Evolutionary conservation across 2,888 invertebrate species (phyloP).

Genomic region (Andrena trimmerana): DNA sequence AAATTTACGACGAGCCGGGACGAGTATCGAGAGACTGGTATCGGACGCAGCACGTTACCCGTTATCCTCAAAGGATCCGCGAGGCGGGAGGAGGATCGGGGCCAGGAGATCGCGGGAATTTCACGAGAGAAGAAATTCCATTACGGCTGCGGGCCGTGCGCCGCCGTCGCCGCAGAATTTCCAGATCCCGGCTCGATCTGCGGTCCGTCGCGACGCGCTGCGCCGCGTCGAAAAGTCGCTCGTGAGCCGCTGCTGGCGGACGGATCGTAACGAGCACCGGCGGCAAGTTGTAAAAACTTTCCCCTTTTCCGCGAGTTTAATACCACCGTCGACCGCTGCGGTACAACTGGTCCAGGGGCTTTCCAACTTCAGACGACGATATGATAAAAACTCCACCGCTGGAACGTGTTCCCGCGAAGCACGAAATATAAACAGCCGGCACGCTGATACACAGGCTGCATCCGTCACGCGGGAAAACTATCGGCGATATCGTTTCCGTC

Average conservation of each 20-base stretch:
- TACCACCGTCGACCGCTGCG: conserved; percentile 36
- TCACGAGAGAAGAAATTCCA: conserved; percentile 55
- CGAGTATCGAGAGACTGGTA: not conserved
- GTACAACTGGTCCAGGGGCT: conserved; percentile 16
- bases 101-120: conserved; percentile 43
- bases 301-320: conserved; percentile 50
- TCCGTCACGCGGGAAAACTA: conserved; percentile 1
- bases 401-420: conserved; percentile 2
- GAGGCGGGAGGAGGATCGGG: conserved; percentile 3
- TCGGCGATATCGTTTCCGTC: not conserved
- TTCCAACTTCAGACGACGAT: conserved; percentile 45
- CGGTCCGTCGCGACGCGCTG: conserved; percentile 23
- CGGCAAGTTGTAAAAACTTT: conserved; percentile 65
- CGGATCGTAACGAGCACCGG: conserved; percentile 54
- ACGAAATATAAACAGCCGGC: conserved; percentile 35
- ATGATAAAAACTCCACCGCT: conserved; percentile 37
- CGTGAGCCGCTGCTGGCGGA: conserved; percentile 43
- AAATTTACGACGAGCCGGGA: conserved; percentile 20
- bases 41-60: not conserved
- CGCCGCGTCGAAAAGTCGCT: conserved; percentile 52
- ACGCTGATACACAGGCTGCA: conserved; percentile 11
- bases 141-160: conserved; percentile 25
- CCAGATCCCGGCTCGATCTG: conserved; percentile 48
- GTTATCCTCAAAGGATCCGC: conserved; percentile 33
- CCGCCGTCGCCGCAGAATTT: conserved; percentile 26